Evolutionary conservation across 2,113 vertebrate genomes (phyloP).

Genomic region (Colaptes auratus): DNA sequence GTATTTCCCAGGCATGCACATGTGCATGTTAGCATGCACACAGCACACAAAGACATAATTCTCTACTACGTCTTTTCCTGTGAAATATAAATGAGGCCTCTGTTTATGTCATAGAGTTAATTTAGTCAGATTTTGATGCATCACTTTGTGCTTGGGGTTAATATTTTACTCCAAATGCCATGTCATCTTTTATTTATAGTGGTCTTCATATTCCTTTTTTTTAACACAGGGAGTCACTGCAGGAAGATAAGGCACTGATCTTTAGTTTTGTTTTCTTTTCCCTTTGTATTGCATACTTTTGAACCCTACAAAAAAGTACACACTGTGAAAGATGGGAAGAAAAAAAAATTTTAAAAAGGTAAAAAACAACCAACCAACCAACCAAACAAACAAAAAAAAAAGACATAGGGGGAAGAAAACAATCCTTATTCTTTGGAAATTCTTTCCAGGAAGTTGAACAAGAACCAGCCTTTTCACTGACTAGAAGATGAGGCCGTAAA

Average conservation of each 20-base stretch:
- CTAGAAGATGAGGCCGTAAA: background rate
- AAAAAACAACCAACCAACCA: no score
- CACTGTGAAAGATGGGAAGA: background rate
- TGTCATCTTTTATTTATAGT: conserved; percentile 76
- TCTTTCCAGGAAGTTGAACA: conserved; percentile 8
- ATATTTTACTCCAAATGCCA: conserved; percentile 73
- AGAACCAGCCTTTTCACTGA: background rate
- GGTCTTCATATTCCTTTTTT: conserved; percentile 77
- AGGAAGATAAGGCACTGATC: conserved; percentile 55
- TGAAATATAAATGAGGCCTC: conserved; percentile 32
- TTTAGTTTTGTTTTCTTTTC: conserved; percentile 38
- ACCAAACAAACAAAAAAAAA: background rate
- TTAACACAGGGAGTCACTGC: conserved; percentile 60
- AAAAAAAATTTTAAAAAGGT: background rate
- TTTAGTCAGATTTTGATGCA: conserved; percentile 63
- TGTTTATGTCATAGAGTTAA: conserved; percentile 59
- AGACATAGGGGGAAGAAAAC: background rate
- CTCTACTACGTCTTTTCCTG: conserved; percentile 33
- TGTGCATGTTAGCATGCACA: accelerated
- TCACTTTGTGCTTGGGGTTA: conserved; percentile 59
- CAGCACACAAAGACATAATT: background rate
- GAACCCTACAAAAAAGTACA: conserved; percentile 33
- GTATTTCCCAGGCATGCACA: background rate
- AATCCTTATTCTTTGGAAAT: background rate
- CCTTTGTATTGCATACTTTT: conserved; percentile 37